These are phyloP conservation scores for Mungos mungo DNA, from an alignment of 2,113 vertebrate species.

Conservation along the genomic window DNA sequence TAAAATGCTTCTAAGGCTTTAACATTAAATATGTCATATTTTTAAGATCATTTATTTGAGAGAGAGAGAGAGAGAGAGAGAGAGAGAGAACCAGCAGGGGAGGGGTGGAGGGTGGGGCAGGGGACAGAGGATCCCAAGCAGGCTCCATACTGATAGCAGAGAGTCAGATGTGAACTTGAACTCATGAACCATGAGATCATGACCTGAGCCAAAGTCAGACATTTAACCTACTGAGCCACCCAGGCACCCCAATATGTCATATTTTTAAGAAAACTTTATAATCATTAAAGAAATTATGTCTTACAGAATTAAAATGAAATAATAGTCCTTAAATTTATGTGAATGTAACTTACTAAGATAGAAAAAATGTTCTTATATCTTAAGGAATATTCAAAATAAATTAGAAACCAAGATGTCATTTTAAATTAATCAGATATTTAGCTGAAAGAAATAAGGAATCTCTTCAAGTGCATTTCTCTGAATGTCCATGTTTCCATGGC, in stretches of 20 bases:
- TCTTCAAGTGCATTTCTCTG: conserved; percentile 45
- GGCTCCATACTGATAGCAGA: too few relatives aligned
- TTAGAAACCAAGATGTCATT: not conserved
- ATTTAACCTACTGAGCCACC: too few relatives aligned
- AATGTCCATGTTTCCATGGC: conserved; percentile 83
- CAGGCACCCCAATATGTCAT: not conserved
- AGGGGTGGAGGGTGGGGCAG: too few relatives aligned
- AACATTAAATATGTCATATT: not conserved
- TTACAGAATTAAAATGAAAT: conserved; percentile 4
- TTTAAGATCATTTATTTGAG: too few relatives aligned
- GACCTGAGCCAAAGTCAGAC: too few relatives aligned
- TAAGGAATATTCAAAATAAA: conserved; percentile 38
- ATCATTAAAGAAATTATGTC: not conserved
- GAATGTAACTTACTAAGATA: not conserved
- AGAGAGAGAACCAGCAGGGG: too few relatives aligned
- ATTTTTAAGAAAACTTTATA: conserved; percentile 13
- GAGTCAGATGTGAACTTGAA: too few relatives aligned
- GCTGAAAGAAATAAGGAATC: conserved; percentile 66
- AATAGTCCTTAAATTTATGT: not conserved
- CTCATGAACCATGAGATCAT: too few relatives aligned
- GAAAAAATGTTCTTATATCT: conserved; percentile 2
- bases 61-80: too few relatives aligned
- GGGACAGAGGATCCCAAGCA: too few relatives aligned
- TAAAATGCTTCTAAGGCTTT: not conserved
- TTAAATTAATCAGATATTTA: conserved; percentile 62